A percentile compares a stretch with the other conserved stretches of the same genome.
phyloP scores from a whole-genome alignment of 1,140 invertebrate species.

The Neodiprion pinetum region DNA sequence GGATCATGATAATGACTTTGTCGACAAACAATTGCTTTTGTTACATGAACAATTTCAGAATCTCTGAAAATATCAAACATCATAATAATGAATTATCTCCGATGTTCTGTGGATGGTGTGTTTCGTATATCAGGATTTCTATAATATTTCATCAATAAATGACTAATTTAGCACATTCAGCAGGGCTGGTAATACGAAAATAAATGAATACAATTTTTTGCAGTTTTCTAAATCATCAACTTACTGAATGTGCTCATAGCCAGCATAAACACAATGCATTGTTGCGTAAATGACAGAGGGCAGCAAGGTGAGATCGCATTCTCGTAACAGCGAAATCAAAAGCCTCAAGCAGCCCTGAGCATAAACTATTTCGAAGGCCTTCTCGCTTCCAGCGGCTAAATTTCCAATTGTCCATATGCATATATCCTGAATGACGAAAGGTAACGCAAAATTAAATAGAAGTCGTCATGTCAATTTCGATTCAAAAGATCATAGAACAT shows the following conservation, averaged over 20 bases:
- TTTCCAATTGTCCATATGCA: slow-evolving; percentile 57
- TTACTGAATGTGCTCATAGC: slow-evolving; percentile 41
- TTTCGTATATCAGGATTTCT: no score
- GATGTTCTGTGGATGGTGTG: no score
- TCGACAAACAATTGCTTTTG: slow-evolving; percentile 27
- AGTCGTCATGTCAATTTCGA: neutral
- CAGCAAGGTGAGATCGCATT: slow-evolving; percentile 40
- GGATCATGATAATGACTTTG: slow-evolving; percentile 28
- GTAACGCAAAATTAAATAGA: no score
- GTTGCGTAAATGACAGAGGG: slow-evolving; percentile 45
- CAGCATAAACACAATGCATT: slow-evolving; percentile 42
- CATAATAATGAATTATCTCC: slow-evolving; percentile 4
- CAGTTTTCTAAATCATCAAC: slow-evolving; percentile 3
- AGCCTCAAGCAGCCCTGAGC: slow-evolving; percentile 47
- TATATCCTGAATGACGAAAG: slow-evolving; percentile 41
- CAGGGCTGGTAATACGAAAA: neutral
- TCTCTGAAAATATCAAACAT: slow-evolving; percentile 36
- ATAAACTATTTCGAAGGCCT: slow-evolving; percentile 45
- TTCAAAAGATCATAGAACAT: slow-evolving; percentile 7
- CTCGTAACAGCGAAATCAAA: slow-evolving; percentile 42
- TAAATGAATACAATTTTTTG: neutral
- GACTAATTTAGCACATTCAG: neutral
- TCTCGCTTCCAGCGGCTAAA: slow-evolving; percentile 40
- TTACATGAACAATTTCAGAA: slow-evolving; percentile 37
- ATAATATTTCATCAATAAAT: neutral